phyloP scores from a whole-genome alignment of 2,888 invertebrate species.

The Xylota sylvarum region DNA sequence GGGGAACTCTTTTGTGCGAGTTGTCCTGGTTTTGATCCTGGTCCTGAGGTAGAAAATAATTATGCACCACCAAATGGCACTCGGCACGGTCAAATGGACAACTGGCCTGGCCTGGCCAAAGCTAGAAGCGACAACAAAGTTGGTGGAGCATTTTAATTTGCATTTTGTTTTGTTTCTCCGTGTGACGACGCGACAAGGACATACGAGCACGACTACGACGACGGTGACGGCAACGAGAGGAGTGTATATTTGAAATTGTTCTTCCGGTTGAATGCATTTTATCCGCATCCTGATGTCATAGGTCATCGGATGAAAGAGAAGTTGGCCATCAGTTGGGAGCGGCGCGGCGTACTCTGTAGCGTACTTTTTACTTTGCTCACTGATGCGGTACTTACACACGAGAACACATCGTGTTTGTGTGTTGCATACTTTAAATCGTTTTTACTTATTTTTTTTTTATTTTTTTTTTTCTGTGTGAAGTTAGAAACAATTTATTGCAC shows the following conservation, averaged over 20 bases:
- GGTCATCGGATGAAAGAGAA: slow-evolving; percentile 46
- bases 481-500: slow-evolving; percentile 56
- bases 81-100: slow-evolving; percentile 43
- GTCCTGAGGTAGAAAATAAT: slow-evolving; percentile 57
- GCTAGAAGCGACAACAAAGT: slow-evolving; percentile 33
- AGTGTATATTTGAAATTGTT: slow-evolving; percentile 57
- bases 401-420: slow-evolving; percentile 61
- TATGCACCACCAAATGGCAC: slow-evolving; percentile 49
- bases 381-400: slow-evolving; percentile 71
- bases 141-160: slow-evolving; percentile 51
- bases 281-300: slow-evolving; percentile 74
- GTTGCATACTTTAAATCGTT: slow-evolving; percentile 62
- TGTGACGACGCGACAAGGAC: slow-evolving; percentile 32
- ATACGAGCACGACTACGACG: neutral
- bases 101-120: slow-evolving; percentile 28
- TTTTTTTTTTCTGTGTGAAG: neutral
- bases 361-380: slow-evolving; percentile 68
- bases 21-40: neutral
- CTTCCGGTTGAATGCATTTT: slow-evolving; percentile 61
- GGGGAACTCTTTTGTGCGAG: slow-evolving; percentile 38
- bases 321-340: neutral
- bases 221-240: too few relatives aligned
- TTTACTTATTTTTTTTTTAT: slow-evolving; percentile 17
- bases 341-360: slow-evolving; percentile 5
- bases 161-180: slow-evolving; percentile 42